Evolutionary conservation across 2,113 vertebrate genomes (phyloP), one percentile per base, ranked within the genome.

Genomic region (Anser cygnoides): DNA sequence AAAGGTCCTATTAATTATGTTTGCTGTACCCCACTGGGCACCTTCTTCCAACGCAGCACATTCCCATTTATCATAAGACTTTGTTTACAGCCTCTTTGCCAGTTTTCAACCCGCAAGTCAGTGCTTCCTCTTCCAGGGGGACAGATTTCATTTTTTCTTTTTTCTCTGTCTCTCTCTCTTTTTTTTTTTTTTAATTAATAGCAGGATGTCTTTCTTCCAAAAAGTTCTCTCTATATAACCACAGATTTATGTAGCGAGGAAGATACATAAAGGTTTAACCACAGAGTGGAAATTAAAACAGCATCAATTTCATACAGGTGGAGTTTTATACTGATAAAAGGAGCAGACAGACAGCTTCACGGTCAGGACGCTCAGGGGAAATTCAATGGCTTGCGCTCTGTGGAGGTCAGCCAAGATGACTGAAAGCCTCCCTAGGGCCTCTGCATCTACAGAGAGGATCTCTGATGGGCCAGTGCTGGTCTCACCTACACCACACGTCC

Each of bases 1-100:
- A 96, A 96, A 97, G 84, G 71, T 93, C 89, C 78, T 63, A 90
- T 95, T 92, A 85, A 93, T 96, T 96, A 92, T 76, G 80, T 95
- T 91, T 94, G 77, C 67, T 82, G 76, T 93, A 90, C 79, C 80
- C 90, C 79, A 94, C 85, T 86, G 93, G 71, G 92, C 80, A 94
- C 70, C 57, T 96, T 86, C 76, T 91, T 92, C 85, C 77, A 89
- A 70, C 3, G 6, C 68, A 94, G 77, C 22, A 92, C 72, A 31
- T 85, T 94, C 89, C 54, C 85, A 95, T 96, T 95, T 94, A 96
- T 96, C 93, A 95, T 54, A 89, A 77, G 46, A 62, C 70, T 86
- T 82, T 91, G 89, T 86, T 95, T 88, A 97, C 63, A 89, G 83
- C 54, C 70, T 87, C 50, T 85, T 78, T 0, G 0, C 81, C 22